Evolutionary conservation across 2,797 vertebrate genomes (phyloP).

Genomic region (Chelonia mydas): DNA sequence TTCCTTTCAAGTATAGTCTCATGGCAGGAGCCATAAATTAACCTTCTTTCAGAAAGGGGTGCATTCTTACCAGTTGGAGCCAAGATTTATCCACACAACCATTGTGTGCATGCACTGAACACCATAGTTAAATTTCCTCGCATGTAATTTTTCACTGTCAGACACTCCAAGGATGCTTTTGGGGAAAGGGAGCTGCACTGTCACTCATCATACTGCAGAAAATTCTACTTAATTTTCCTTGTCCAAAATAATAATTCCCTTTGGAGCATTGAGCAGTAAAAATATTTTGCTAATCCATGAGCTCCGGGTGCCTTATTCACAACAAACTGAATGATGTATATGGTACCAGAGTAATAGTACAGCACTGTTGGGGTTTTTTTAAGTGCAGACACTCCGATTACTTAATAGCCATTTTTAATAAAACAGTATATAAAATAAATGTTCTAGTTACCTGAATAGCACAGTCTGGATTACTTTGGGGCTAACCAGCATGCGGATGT

Average conservation of each 20-base stretch:
- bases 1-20: constrained; percentile 32
- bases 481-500: not conserved
- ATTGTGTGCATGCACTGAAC: constrained; percentile 51
- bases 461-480: not conserved
- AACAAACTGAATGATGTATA: not conserved
- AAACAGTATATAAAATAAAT: not conserved
- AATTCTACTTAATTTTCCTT: not conserved
- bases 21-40: constrained; percentile 63
- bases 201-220: constrained; percentile 1
- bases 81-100: constrained; percentile 52
- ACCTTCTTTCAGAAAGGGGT: constrained; percentile 38
- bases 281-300: constrained; percentile 8
- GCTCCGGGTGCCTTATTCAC: constrained; percentile 19
- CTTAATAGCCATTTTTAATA: not conserved
- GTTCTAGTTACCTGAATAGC: not conserved
- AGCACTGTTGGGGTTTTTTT: not conserved
- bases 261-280: constrained; percentile 26
- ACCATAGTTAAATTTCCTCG: not conserved
- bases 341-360: not conserved
- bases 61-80: constrained; percentile 41
- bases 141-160: constrained; percentile 29
- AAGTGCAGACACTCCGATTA: not conserved
- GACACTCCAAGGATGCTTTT: not conserved
- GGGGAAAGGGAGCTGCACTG: constrained; percentile 11
- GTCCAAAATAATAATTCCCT: constrained; percentile 1